Conservation (phyloP, 2,797 vertebrate genomes). For the Pagetopsis macropterus region DNA sequence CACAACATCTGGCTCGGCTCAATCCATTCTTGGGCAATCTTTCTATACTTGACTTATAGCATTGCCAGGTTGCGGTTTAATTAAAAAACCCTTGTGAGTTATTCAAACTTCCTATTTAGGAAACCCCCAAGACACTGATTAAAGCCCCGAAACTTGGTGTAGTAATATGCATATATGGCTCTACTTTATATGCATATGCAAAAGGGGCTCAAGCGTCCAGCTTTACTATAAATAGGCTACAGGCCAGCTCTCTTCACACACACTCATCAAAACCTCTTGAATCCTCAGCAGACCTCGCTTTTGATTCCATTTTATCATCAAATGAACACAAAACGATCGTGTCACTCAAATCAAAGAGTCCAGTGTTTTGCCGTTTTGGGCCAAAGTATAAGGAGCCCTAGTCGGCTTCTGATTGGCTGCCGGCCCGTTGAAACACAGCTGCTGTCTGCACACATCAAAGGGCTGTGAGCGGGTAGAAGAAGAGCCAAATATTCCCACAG, state of each 20-base stretch:
- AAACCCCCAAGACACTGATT: constrained; percentile 15
- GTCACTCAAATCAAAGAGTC: constrained; percentile 54
- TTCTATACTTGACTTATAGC: not conserved
- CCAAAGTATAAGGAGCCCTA: constrained; percentile 41
- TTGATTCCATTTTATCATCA: constrained; percentile 28
- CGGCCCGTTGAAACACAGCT: constrained; percentile 60
- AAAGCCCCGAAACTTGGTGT: constrained; percentile 6
- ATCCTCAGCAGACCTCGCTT: constrained; percentile 7
- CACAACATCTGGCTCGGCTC: not conserved
- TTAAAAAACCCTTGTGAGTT: constrained; percentile 12
- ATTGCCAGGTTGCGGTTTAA: not conserved
- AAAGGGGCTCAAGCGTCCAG: not conserved
- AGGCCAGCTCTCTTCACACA: not conserved
- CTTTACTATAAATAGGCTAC: not conserved
- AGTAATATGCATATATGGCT: not conserved
- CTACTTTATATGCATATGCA: constrained; percentile 7
- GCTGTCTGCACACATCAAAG: constrained; percentile 66
- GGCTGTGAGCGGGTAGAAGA: constrained; percentile 47
- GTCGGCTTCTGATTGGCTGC: constrained; percentile 59
- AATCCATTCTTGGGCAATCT: not conserved
- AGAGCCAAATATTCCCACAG: constrained; percentile 56
- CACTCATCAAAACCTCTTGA: constrained; percentile 17
- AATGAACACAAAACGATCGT: constrained; percentile 40
- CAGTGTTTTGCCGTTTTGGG: constrained; percentile 42
- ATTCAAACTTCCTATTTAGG: constrained; percentile 22